A percentile compares a stretch with the other conserved stretches of the same genome.
Conservation (phyloP, 2,113 vertebrate species). For the Brachirus orientalis region DNA sequence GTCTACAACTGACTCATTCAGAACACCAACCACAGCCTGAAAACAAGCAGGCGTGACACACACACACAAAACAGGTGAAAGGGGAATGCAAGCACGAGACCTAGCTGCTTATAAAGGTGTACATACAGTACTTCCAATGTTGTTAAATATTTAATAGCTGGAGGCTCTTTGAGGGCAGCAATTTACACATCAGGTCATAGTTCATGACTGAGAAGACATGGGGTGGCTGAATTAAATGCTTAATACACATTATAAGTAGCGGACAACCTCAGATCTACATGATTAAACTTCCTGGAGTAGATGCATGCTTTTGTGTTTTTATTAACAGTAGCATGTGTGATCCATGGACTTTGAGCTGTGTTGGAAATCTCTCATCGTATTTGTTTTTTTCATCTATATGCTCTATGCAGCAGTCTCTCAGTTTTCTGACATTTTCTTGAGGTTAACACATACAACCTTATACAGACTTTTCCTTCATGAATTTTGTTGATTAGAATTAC, state of each 20-base stretch:
- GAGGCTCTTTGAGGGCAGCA: conserved; percentile 61
- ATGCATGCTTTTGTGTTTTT: no score
- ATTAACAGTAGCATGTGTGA: no score
- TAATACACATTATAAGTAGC: conserved; percentile 26
- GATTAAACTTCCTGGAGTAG: conserved; percentile 23
- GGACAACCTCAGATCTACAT: conserved; percentile 10
- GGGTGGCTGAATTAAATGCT: conserved; percentile 45
- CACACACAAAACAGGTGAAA: conserved; percentile 31
- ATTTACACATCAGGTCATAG: conserved; percentile 56
- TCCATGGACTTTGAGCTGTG: no score
- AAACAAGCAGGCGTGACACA: conserved; percentile 33
- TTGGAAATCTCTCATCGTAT: no score
- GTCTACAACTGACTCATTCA: conserved; percentile 68
- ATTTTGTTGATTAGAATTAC: no score
- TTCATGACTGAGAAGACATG: conserved; percentile 29
- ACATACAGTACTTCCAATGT: conserved; percentile 23
- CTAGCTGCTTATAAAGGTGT: conserved; percentile 47
- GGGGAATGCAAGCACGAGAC: conserved; percentile 26
- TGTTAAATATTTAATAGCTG: conserved; percentile 77
- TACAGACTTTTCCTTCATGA: no score
- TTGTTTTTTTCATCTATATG: no score
- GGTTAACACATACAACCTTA: no score
- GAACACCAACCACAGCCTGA: conserved; percentile 65
- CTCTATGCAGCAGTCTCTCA: no score
- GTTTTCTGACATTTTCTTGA: no score